Conservation (phyloP, 30 jellyfish, hydroid and myxozoan genomes). For the Cassiopea andromeda region DNA sequence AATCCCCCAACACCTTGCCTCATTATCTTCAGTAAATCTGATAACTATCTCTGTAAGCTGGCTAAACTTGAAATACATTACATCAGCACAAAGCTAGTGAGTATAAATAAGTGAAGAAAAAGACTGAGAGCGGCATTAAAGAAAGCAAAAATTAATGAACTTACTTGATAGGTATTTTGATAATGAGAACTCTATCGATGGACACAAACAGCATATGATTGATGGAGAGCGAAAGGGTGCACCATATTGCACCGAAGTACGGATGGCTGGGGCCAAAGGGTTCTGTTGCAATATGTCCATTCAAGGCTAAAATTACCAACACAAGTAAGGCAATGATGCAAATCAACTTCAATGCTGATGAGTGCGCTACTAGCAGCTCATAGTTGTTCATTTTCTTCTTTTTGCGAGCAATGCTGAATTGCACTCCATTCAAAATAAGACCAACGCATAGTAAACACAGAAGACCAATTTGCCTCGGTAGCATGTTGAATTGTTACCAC, state of each 20-base stretch:
- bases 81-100: too few species aligned
- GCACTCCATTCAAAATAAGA: background rate
- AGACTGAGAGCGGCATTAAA: background rate
- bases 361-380: constrained; percentile 13
- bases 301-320: background rate
- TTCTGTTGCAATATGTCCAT: background rate
- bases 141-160: background rate
- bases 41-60: too few species aligned
- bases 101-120: background rate
- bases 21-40: too few species aligned
- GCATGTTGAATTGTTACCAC: background rate
- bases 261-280: background rate
- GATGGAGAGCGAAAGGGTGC: constrained; percentile 4
- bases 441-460: constrained; percentile 1
- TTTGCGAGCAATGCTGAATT: background rate
- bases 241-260: background rate
- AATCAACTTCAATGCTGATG: background rate
- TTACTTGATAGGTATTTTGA: constrained; percentile 32
- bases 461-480: background rate
- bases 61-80: too few species aligned
- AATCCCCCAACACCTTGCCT: too few species aligned
- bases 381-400: constrained; percentile 10
- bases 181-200: constrained; percentile 32
- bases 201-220: constrained; percentile 48
- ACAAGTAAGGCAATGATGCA: constrained; percentile 4